Evolutionary conservation across 1,140 invertebrate genomes (phyloP), one percentile per base, ranked within the genome.

Genomic region (Drosophila tropicalis): DNA sequence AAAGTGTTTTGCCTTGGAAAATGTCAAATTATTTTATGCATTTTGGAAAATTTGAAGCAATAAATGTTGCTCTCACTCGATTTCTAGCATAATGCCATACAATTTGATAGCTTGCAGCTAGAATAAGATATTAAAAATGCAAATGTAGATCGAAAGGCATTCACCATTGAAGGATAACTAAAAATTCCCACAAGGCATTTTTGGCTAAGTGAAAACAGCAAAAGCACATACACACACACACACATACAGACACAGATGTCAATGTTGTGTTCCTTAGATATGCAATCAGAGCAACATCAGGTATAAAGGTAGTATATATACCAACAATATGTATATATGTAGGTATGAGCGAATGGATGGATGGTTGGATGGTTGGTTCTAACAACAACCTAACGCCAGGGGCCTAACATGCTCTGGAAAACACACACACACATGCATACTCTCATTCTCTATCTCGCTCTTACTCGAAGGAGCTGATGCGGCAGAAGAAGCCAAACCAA

Each of bases 91-190:
- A 56, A 61, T 74, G 34, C 51, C n/a, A 44, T 17, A 44, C n/a
- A 58, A 15, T 55, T 55, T 58, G 51, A 69, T 32, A 22, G 65
- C 72, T 63, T 29, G 2, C 5, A 13, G 58, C 65, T 29, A 57
- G 25, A 58, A 63, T 36, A 44, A 76, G 72, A 76, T 76, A 76
- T 76, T 76, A 69, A 73, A 76, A 76, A 76, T 76, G 72, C 73
- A 76, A 76, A 76, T 76, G 72, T 72, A 76, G 69, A 76, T 76
- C 68, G 58, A 76, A 76, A 76, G 73, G 60, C 29, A 56, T 19
- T 19, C 57, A 44, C 40, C 58, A 19, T 64, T 60, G 10, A 13
- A 61, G 64, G 73, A 76, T 64, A 76, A 69, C 60, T 63, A 76
- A 69, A 67, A 68, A 76, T 70, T 76, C 72, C 72, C 73, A 63